Conservation (phyloP, 2,888 invertebrate genomes). For the Himalopsyche kuldschensis region DNA sequence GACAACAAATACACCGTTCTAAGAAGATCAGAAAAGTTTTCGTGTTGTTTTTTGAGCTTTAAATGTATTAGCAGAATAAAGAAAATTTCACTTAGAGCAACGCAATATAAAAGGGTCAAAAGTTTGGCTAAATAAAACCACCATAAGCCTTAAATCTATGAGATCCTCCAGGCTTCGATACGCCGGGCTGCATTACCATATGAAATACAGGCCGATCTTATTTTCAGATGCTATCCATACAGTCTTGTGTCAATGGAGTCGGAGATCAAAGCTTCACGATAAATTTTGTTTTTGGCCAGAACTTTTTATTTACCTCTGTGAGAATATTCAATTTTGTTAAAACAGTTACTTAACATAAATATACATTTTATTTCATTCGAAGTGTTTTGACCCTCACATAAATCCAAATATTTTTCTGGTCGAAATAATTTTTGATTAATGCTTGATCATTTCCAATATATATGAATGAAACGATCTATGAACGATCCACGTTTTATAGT, state of each 20-base stretch:
- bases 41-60: neutral
- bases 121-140: neutral
- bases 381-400: neutral
- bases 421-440: neutral
- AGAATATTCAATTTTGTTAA: neutral
- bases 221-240: neutral
- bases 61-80: neutral
- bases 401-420: neutral
- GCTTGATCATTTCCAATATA: too few relatives aligned
- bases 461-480: too few relatives aligned
- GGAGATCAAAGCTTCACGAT: neutral
- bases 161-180: neutral
- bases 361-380: neutral
- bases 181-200: neutral
- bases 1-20: neutral
- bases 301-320: neutral
- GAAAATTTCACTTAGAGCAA: neutral
- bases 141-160: neutral
- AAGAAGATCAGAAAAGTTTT: neutral
- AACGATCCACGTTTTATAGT: too few relatives aligned
- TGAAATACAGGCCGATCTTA: neutral
- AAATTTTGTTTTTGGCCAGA: neutral
- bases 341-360: neutral
- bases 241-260: neutral
- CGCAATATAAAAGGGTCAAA: neutral